These are phyloP conservation scores for Pachypeltis micranthus DNA, from an alignment of 1,140 invertebrate species.

Conservation along the genomic window DNA sequence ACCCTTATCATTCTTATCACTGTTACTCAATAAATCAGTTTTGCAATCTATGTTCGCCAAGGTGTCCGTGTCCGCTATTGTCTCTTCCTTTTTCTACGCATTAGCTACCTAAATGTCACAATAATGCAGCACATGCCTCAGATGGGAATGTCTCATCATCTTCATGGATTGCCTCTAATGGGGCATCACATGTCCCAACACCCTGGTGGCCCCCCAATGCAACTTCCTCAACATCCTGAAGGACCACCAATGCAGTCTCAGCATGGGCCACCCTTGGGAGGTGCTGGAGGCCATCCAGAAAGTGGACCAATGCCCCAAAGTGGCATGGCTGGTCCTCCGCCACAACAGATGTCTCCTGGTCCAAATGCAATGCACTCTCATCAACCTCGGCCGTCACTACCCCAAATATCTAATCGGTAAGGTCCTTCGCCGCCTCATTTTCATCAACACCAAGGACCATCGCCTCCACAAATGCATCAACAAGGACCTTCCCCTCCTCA, in stretches of 20 bases:
- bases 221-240: background rate
- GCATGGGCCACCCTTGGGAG: background rate
- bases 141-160: background rate
- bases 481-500: background rate
- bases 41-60: too few relatives aligned
- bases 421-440: background rate
- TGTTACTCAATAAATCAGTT: too few relatives aligned
- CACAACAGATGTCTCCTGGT: background rate
- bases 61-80: too few relatives aligned
- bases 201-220: background rate
- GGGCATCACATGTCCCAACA: constrained; percentile 3
- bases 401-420: background rate
- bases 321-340: background rate
- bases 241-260: background rate
- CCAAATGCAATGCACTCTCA: too few relatives aligned
- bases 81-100: too few relatives aligned
- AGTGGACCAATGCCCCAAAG: background rate
- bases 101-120: too few relatives aligned
- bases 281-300: background rate
- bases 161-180: background rate
- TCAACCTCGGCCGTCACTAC: background rate
- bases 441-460: background rate
- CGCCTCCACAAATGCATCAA: background rate
- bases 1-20: too few relatives aligned
- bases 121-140: background rate